phyloP scores from a whole-genome alignment of 2,113 vertebrate genomes.

The Aptenodytes patagonicus region DNA sequence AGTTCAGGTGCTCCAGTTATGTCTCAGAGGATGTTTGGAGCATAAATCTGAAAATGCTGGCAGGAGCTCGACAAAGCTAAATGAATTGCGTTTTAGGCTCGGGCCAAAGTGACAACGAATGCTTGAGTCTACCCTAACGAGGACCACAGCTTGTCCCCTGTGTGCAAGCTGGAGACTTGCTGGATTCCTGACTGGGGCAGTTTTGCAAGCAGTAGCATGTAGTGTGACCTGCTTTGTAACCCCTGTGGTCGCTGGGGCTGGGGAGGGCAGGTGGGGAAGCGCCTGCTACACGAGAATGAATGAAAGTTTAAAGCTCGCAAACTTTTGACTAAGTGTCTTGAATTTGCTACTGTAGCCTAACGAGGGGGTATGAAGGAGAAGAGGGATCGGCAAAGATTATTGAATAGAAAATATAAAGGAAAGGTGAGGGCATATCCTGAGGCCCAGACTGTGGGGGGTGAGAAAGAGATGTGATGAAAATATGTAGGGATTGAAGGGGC shows the following conservation, averaged over 20 bases:
- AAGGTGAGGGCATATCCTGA: background rate
- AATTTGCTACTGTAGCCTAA: background rate
- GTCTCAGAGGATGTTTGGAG: background rate
- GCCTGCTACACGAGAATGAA: background rate
- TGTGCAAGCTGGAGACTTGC: background rate
- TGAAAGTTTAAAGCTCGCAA: background rate
- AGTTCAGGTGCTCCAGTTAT: constrained; percentile 8
- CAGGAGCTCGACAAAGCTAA: background rate
- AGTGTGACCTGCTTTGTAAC: background rate
- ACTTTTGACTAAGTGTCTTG: background rate
- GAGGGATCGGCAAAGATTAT: accelerated
- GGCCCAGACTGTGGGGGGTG: background rate
- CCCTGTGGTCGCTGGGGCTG: accelerated
- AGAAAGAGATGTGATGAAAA: background rate
- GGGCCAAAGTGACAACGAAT: background rate
- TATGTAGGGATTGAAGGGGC: background rate
- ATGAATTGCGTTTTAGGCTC: background rate
- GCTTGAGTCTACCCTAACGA: background rate
- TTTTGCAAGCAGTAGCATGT: background rate
- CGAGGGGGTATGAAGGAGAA: background rate
- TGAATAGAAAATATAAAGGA: background rate
- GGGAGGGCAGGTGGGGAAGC: background rate
- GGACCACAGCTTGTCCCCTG: background rate
- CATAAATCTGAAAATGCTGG: background rate
- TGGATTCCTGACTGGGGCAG: background rate